phyloP scores from a whole-genome alignment of 2,888 invertebrate genomes.

The Litoditis marina region DNA sequence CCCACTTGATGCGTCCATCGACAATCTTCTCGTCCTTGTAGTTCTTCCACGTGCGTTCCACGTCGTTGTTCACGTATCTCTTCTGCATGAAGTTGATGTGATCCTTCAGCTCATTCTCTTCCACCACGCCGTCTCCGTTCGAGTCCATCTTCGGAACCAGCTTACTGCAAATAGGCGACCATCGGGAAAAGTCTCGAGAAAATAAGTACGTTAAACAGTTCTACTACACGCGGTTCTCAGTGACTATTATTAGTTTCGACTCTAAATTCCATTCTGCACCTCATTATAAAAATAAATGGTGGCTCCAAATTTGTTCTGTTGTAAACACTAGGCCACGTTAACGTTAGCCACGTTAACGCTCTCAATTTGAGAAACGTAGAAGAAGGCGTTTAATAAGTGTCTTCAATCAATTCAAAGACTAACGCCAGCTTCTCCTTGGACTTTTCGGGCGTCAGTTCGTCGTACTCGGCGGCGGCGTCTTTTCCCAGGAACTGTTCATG shows the following conservation, averaged over 20 bases:
- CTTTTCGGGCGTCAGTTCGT: constrained; percentile 89
- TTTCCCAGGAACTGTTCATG: constrained; percentile 96
- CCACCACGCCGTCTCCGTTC: constrained; percentile 78
- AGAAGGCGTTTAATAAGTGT: too few species aligned
- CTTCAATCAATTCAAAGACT: constrained; percentile 30
- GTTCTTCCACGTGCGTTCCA: constrained; percentile 85
- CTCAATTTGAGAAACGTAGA: too few species aligned
- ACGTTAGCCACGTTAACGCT: too few species aligned
- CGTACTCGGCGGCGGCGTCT: constrained; percentile 84
- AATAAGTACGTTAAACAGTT: too few species aligned
- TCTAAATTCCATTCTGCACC: too few species aligned
- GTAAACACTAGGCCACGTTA: too few species aligned
- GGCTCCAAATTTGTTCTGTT: too few species aligned
- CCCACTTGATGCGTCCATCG: constrained; percentile 78
- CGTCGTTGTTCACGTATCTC: constrained; percentile 82
- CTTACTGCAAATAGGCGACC: constrained; percentile 68
- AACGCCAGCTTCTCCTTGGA: constrained; percentile 77
- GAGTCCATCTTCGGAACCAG: constrained; percentile 90
- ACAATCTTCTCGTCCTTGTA: constrained; percentile 77
- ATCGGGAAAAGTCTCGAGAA: too few species aligned
- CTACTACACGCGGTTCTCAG: too few species aligned
- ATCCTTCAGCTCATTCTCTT: constrained; percentile 83
- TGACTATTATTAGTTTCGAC: too few species aligned
- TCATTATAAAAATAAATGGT: background rate
- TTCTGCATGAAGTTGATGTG: constrained; percentile 93